Evolutionary conservation across 2,797 vertebrate genomes (phyloP).

Genomic region (Ptychadena robeensis): DNA sequence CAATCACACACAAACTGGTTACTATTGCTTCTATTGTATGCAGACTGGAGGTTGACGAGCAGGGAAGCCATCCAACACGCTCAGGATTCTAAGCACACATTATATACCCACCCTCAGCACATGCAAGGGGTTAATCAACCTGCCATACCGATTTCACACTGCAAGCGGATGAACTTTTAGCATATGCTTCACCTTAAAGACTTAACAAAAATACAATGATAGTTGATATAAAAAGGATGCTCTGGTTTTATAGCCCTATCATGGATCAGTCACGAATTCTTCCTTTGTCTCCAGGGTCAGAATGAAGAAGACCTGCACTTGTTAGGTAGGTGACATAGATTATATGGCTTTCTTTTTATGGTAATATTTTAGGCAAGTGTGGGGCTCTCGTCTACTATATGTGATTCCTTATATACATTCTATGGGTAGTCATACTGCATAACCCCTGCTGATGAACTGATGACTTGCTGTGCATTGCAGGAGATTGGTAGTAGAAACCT

Average conservation of each 20-base stretch:
- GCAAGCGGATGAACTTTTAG: neutral
- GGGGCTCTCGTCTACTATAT: neutral
- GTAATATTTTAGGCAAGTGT: neutral
- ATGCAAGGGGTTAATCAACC: neutral
- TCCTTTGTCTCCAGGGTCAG: slow-evolving; percentile 42
- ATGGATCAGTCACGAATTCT: slow-evolving; percentile 36
- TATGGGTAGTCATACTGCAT: neutral
- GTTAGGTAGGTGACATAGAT: slow-evolving; percentile 44
- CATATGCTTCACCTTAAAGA: neutral
- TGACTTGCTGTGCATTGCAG: neutral
- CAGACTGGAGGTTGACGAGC: slow-evolving; percentile 45
- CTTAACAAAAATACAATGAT: neutral
- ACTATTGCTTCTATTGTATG: slow-evolving; percentile 56
- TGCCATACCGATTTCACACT: neutral
- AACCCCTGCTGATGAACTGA: neutral
- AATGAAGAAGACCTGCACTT: slow-evolving; percentile 32
- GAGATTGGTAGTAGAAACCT: no score
- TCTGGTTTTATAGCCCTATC: slow-evolving; percentile 6
- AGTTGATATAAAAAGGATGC: slow-evolving; percentile 21
- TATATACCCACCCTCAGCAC: slow-evolving; percentile 30
- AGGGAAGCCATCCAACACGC: slow-evolving; percentile 25
- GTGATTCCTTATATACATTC: neutral
- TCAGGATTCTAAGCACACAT: slow-evolving; percentile 28
- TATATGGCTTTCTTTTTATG: neutral
- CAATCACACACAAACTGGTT: slow-evolving; percentile 51